Evolutionary conservation across 2,888 invertebrate species (phyloP).

Genomic region (Xestia ashworthii): DNA sequence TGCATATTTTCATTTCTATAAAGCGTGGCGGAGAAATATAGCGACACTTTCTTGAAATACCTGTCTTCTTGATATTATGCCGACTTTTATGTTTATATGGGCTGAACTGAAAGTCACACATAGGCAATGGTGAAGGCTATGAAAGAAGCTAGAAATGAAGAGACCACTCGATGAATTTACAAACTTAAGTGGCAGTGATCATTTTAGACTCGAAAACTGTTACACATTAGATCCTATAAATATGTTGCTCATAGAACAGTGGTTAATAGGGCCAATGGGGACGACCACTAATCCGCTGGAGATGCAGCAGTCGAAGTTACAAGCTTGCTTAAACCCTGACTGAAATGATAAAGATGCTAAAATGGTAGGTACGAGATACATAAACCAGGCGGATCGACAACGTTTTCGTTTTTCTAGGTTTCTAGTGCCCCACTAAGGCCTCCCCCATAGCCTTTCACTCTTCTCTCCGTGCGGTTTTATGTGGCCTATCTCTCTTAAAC

Average conservation of each 20-base stretch:
- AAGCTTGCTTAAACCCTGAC: neutral
- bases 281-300: neutral
- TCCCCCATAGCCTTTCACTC: too few species aligned
- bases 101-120: neutral
- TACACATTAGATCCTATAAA: neutral
- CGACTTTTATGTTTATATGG: neutral
- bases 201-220: neutral
- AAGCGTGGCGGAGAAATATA: conserved; percentile 18
- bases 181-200: neutral
- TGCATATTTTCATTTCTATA: conserved; percentile 44
- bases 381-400: neutral
- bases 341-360: neutral
- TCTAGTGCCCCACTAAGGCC: too few species aligned
- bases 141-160: neutral
- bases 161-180: neutral
- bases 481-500: too few species aligned
- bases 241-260: neutral
- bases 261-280: neutral
- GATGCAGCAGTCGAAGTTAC: neutral
- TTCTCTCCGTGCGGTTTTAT: too few species aligned
- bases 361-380: neutral
- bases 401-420: neutral
- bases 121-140: neutral
- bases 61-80: conserved; percentile 4
- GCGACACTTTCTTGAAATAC: conserved; percentile 20